These are phyloP conservation scores for Stictocephala bisonia DNA, from an alignment of 2,888 invertebrate genomes.

Conservation along the genomic window DNA sequence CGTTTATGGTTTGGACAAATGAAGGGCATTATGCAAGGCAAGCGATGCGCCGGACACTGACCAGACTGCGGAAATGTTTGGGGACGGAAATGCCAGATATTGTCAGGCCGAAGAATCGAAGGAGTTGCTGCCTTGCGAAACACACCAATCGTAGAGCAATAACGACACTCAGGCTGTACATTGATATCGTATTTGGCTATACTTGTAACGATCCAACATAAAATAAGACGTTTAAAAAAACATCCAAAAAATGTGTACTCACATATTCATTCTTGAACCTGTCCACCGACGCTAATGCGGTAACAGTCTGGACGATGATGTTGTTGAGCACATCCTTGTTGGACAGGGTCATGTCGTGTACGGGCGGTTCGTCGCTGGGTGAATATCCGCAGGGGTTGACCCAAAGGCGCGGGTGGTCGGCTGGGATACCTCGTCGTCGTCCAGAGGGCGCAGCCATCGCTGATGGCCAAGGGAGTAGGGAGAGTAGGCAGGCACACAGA, in stretches of 20 bases:
- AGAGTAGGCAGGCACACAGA: conserved; percentile 64
- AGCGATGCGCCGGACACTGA: conserved; percentile 29
- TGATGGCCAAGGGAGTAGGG: conserved; percentile 63
- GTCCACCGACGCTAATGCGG: conserved; percentile 65
- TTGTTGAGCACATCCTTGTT: conserved; percentile 61
- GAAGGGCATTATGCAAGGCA: conserved; percentile 10
- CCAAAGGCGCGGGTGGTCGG: conserved; percentile 65
- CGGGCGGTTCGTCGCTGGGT: neutral
- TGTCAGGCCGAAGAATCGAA: neutral
- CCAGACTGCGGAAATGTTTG: conserved; percentile 44
- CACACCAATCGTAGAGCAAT: neutral
- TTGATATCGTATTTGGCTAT: too few relatives aligned
- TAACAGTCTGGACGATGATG: conserved; percentile 65
- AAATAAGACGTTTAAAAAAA: too few relatives aligned
- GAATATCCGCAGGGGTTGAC: conserved; percentile 67
- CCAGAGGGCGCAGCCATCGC: conserved; percentile 63
- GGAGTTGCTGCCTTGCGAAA: neutral
- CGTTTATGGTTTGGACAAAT: conserved; percentile 46
- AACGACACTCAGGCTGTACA: too few relatives aligned
- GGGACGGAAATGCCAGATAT: conserved; percentile 6
- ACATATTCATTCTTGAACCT: conserved; percentile 66
- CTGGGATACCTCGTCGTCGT: conserved; percentile 7
- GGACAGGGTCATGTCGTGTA: conserved; percentile 33
- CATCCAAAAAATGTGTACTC: too few relatives aligned
- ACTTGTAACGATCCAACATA: too few relatives aligned